Conservation (phyloP, 1,140 invertebrate species). For the Hylaeus volcanicus region DNA sequence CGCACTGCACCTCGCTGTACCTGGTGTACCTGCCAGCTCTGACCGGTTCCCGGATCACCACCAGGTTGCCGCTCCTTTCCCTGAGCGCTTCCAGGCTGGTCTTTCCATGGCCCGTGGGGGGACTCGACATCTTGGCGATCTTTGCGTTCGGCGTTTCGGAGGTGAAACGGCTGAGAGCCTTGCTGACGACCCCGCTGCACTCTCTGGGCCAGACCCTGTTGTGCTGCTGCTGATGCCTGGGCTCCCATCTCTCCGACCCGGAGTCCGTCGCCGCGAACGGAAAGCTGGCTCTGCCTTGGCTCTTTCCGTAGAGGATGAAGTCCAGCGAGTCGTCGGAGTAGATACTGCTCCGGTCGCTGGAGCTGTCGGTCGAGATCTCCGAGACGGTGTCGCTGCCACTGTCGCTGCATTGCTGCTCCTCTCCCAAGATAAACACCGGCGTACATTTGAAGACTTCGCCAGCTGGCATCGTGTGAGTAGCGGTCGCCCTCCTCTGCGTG, state of each 20-base stretch:
- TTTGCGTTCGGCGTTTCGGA: constrained; percentile 58
- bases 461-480: constrained; percentile 79
- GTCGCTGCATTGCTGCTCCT: constrained; percentile 81
- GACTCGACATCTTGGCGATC: constrained; percentile 26
- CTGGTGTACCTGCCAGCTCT: constrained; percentile 79
- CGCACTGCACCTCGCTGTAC: constrained; percentile 82
- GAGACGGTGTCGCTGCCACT: constrained; percentile 81
- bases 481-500: constrained; percentile 73
- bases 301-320: constrained; percentile 77
- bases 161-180: constrained; percentile 79
- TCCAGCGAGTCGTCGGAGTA: constrained; percentile 82
- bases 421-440: constrained; percentile 80
- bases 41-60: constrained; percentile 81
- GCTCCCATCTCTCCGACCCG: constrained; percentile 69
- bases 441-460: constrained; percentile 81
- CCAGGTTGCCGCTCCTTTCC: constrained; percentile 78
- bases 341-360: constrained; percentile 82
- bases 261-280: constrained; percentile 72
- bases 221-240: constrained; percentile 62
- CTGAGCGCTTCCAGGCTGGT: constrained; percentile 73
- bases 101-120: constrained; percentile 61
- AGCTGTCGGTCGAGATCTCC: constrained; percentile 82
- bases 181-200: constrained; percentile 80
- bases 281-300: constrained; percentile 75
- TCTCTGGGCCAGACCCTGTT: constrained; percentile 78